These are phyloP conservation scores for Latrodectus hesperus DNA, from an alignment of 2,888 invertebrate genomes.

Conservation along the genomic window DNA sequence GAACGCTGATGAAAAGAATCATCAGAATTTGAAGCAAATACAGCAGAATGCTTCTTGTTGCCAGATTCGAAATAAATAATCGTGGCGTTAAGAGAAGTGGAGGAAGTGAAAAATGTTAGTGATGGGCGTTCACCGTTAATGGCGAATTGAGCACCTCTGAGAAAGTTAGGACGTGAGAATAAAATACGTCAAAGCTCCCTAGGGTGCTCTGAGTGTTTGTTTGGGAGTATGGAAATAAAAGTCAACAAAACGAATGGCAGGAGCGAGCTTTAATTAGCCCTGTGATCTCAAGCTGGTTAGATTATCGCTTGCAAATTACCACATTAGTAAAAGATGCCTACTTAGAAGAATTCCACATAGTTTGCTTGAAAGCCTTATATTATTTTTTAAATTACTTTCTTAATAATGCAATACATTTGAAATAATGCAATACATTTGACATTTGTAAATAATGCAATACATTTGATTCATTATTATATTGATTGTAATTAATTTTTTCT, in stretches of 20 bases:
- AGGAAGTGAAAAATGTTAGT: background rate
- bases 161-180: background rate
- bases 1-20: background rate
- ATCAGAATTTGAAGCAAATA: background rate
- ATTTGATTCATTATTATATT: too few species aligned
- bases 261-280: background rate
- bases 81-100: background rate
- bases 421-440: too few species aligned
- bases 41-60: background rate
- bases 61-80: conserved; percentile 2
- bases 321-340: too few species aligned
- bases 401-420: too few species aligned
- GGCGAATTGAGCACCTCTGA: background rate
- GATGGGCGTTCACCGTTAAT: conserved; percentile 1
- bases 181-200: background rate
- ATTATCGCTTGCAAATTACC: too few species aligned
- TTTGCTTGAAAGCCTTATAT: too few species aligned
- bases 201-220: background rate
- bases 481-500: too few species aligned
- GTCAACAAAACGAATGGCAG: background rate
- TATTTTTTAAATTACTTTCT: too few species aligned
- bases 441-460: too few species aligned
- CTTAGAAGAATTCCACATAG: too few species aligned
- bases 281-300: too few species aligned
- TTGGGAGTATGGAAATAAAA: background rate